These are phyloP conservation scores for Abrostola triplasia DNA, from an alignment of 2,888 invertebrate species.

Conservation along the genomic window DNA sequence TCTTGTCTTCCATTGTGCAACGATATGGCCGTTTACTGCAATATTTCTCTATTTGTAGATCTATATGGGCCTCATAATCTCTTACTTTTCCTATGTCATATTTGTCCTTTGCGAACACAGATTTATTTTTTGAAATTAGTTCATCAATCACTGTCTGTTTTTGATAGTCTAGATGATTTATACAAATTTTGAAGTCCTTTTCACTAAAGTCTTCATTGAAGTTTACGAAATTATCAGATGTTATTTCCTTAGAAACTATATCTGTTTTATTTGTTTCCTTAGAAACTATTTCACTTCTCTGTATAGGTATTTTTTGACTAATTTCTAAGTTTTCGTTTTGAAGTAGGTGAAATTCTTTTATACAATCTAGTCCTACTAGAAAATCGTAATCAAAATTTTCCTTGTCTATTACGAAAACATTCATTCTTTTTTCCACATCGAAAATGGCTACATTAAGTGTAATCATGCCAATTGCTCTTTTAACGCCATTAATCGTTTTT, in stretches of 20 bases:
- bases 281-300: neutral
- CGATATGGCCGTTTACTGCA: slow-evolving; percentile 32
- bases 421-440: slow-evolving; percentile 10
- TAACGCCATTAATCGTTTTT: slow-evolving; percentile 24
- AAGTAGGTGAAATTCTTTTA: slow-evolving; percentile 21
- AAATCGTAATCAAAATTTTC: slow-evolving; percentile 30
- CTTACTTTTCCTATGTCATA: slow-evolving; percentile 9
- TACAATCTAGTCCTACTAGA: slow-evolving; percentile 30
- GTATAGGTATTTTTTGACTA: neutral
- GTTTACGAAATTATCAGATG: slow-evolving; percentile 21
- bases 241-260: neutral
- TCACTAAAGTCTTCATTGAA: slow-evolving; percentile 42
- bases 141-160: slow-evolving; percentile 9
- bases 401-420: slow-evolving; percentile 18
- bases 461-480: slow-evolving; percentile 11
- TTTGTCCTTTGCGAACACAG: slow-evolving; percentile 17
- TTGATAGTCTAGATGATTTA: slow-evolving; percentile 8
- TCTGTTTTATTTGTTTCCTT: neutral
- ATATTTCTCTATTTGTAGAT: slow-evolving; percentile 15
- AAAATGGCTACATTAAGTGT: slow-evolving; percentile 10
- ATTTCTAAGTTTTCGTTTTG: slow-evolving; percentile 10
- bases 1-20: slow-evolving; percentile 36
- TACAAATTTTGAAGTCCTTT: slow-evolving; percentile 10
- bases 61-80: slow-evolving; percentile 17
- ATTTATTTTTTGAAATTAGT: slow-evolving; percentile 7